Evolutionary conservation across 2,888 invertebrate genomes (phyloP), one percentile per base, ranked within the genome.

Genomic region (Zygothrica quintamaculata): DNA sequence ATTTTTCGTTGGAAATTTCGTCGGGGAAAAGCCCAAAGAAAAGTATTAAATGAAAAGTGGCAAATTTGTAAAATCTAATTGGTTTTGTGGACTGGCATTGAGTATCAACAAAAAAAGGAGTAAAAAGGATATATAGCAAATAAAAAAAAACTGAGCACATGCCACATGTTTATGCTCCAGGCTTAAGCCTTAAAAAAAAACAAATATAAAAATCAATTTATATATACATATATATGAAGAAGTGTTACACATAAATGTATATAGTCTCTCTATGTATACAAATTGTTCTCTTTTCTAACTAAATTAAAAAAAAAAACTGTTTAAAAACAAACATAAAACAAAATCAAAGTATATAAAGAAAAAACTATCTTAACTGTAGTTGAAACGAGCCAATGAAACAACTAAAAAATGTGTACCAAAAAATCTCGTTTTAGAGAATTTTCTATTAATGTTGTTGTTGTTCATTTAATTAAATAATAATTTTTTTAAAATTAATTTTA

Each of bases 401-500:
- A 56, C 48, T 51, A 51, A 53, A n/a, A n/a, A n/a, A 58, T 74
- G 57, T 69, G 51, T 53, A 50, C 46, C n/a, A n/a, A 58, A 71
- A 53, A 62, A 50, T 77, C 77, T 77, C 84, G 77, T 77, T 84
- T 84, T 77, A 84, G 77, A 77, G 77, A 77, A 50, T 59, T 56
- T 68, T 57, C 53, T 65, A 52, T 44, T 65, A 61, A 22, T 60
- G 37, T 56, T 65, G 43, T 61, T 56, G 9, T 37, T 33, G 34
- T 43, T 50, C n/a, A n/a, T n/a, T n/a, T n/a, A n/a, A n/a, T n/a
- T n/a, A n/a, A n/a, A n/a, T n/a, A n/a, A n/a, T n/a, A n/a, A n/a
- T n/a, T n/a, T n/a, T n/a, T n/a, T n/a, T n/a, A n/a, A n/a, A n/a
- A n/a, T n/a, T n/a, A n/a, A n/a, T n/a, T n/a, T n/a, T n/a, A n/a